Evolutionary conservation across 2,797 vertebrate species (phyloP).

Genomic region (Cichlasoma orientale): DNA sequence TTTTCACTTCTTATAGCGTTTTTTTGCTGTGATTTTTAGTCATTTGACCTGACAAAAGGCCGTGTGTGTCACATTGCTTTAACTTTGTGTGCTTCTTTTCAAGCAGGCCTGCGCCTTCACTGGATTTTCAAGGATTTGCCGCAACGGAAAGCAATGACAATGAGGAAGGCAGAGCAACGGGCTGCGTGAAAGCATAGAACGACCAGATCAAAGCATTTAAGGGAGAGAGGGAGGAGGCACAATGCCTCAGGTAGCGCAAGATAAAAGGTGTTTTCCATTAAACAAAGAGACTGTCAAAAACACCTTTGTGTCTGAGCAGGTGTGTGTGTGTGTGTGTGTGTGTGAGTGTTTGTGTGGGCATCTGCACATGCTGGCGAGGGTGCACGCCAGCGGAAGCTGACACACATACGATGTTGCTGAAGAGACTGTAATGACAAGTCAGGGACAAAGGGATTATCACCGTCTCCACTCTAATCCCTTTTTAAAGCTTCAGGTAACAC

Average conservation of each 20-base stretch:
- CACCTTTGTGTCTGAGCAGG: constrained; percentile 69
- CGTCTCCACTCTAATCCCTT: constrained; percentile 78
- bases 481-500: constrained; percentile 74
- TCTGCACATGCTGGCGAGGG: constrained; percentile 32
- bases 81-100: constrained; percentile 13
- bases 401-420: constrained; percentile 58
- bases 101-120: constrained; percentile 3
- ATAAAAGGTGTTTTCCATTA: constrained; percentile 78
- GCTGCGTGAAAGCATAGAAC: constrained; percentile 46
- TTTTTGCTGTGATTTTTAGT: constrained; percentile 15
- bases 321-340: constrained; percentile 38
- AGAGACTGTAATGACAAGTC: constrained; percentile 77
- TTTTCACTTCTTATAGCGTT: neutral
- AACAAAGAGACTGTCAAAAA: constrained; percentile 80
- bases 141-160: constrained; percentile 56
- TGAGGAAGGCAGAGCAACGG: constrained; percentile 58
- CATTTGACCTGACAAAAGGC: constrained; percentile 1
- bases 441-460: constrained; percentile 82
- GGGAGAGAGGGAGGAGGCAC: constrained; percentile 47
- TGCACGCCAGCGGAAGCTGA: constrained; percentile 55
- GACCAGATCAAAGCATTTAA: constrained; percentile 71
- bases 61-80: constrained; percentile 14
- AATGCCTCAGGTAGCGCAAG: constrained; percentile 75
- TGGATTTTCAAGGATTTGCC: constrained; percentile 38
- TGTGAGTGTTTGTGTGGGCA: constrained; percentile 15